Evolutionary conservation across 1,140 invertebrate species (phyloP).

Genomic region (Drosophila triauraria): DNA sequence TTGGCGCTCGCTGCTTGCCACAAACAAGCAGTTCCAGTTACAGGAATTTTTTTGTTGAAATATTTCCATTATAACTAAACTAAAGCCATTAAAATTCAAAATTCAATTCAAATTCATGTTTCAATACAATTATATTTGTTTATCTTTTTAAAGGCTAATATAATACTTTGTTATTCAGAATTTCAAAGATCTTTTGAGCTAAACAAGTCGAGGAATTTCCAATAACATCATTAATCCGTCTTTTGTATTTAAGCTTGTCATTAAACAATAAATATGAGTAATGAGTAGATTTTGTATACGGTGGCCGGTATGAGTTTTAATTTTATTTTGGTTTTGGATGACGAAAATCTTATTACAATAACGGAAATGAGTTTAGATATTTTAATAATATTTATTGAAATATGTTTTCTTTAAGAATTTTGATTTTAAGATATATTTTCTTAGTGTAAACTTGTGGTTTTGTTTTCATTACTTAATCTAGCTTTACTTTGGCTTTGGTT

Average conservation of each 20-base stretch:
- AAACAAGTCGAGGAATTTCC: not conserved
- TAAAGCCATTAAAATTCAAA: too few relatives aligned
- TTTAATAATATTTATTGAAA: too few relatives aligned
- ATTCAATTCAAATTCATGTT: not conserved
- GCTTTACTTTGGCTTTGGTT: not conserved
- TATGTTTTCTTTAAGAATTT: not conserved
- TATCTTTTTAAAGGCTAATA: not conserved
- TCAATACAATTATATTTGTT: not conserved
- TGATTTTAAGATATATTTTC: not conserved
- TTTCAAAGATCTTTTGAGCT: not conserved
- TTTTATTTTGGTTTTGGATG: not conserved
- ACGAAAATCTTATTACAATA: not conserved
- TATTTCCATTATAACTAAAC: too few relatives aligned
- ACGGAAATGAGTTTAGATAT: too few relatives aligned
- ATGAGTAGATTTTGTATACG: not conserved
- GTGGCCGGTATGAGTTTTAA: not conserved
- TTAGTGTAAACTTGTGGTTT: not conserved
- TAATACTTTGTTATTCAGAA: not conserved
- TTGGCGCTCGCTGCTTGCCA: conserved; percentile 27
- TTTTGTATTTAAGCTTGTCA: not conserved
- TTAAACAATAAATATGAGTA: conserved; percentile 4
- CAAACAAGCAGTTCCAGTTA: conserved; percentile 20
- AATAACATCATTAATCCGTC: not conserved
- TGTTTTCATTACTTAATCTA: not conserved
- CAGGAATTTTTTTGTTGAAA: conserved; percentile 68